A percentile compares a stretch with the other conserved stretches of the same genome.
Conservation (phyloP, 2,113 vertebrate genomes). For the Silurus glanis region DNA sequence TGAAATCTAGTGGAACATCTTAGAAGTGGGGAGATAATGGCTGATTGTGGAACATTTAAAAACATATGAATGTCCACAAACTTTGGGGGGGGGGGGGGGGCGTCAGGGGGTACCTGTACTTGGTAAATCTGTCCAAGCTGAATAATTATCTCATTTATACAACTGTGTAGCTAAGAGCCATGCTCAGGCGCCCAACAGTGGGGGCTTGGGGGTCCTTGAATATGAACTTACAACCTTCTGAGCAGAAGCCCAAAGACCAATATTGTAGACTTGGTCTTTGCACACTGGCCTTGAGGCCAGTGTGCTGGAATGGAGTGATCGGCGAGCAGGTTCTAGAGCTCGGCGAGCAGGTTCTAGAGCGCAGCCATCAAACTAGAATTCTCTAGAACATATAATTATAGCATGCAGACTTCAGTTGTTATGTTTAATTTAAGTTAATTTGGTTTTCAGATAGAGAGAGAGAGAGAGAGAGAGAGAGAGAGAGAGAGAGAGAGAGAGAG, state of each 20-base stretch:
- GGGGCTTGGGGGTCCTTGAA: no score
- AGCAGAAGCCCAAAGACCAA: background rate
- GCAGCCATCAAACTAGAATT: background rate
- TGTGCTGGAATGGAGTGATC: background rate
- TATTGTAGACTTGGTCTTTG: background rate
- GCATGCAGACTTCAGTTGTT: background rate
- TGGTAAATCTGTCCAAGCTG: no score
- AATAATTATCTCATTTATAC: no score
- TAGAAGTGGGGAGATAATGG: no score
- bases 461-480: background rate
- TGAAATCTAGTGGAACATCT: no score
- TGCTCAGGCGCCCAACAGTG: no score
- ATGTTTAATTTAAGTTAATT: constrained; percentile 27
- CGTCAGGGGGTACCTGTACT: no score
- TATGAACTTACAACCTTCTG: no score
- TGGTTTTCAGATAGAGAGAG: background rate
- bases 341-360: background rate
- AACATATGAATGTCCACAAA: no score
- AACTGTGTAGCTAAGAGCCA: no score
- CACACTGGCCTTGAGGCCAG: background rate
- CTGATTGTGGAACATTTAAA: no score
- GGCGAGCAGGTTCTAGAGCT: background rate
- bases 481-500: background rate
- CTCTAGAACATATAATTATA: background rate
- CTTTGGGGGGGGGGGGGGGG: no score